Conservation (phyloP, 2,113 vertebrate species). For the Cranoglanis bouderius region DNA sequence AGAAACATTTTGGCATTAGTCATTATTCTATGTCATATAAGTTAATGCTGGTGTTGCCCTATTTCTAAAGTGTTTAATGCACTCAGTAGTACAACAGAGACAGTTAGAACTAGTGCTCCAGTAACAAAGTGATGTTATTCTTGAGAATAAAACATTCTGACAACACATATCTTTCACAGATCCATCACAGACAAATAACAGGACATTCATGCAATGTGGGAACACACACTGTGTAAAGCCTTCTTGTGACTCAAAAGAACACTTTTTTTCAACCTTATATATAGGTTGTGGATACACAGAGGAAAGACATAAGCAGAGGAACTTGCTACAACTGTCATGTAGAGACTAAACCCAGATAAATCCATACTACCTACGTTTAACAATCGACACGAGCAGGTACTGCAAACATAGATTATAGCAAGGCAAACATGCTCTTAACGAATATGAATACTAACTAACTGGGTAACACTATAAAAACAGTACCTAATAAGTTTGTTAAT, state of each 20-base stretch:
- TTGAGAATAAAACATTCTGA: not conserved
- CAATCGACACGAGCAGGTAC: not conserved
- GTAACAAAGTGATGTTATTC: not conserved
- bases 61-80: not conserved
- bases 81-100: not conserved
- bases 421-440: not conserved
- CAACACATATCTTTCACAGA: not conserved
- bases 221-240: constrained; percentile 29
- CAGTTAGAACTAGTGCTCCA: constrained; percentile 3
- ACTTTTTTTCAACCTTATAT: not conserved
- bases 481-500: not conserved
- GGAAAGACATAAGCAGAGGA: not conserved
- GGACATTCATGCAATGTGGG: constrained; percentile 22
- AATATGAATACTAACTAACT: not conserved
- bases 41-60: not conserved
- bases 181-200: constrained; percentile 34
- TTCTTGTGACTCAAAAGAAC: not conserved
- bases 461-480: not conserved
- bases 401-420: not conserved
- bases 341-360: not conserved
- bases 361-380: not conserved
- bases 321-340: not conserved
- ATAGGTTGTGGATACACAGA: not conserved
- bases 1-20: not conserved
- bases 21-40: not conserved